Evolutionary conservation across 2,113 vertebrate species (phyloP).

Genomic region (Natator depressus): DNA sequence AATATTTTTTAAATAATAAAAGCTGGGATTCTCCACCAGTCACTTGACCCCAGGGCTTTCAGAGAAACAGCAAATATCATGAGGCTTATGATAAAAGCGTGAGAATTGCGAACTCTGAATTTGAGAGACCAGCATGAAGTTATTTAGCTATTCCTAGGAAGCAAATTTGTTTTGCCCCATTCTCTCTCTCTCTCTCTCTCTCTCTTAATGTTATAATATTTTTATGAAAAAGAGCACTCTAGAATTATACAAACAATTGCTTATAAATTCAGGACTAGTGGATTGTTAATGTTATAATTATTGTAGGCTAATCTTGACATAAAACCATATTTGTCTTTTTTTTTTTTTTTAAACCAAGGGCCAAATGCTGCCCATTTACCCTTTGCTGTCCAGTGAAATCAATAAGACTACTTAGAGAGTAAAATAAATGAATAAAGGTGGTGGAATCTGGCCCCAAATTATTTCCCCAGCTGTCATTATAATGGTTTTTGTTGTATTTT

Average conservation of each 20-base stretch:
- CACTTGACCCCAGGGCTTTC: not conserved
- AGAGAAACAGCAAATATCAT: not conserved
- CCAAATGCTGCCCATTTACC: not conserved
- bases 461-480: not conserved
- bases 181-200: not conserved
- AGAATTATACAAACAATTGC: not conserved
- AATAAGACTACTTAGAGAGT: not conserved
- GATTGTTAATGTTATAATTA: not conserved
- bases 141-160: not conserved
- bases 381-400: accelerated
- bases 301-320: not conserved
- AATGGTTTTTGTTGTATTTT: not conserved
- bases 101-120: not conserved
- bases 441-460: not conserved
- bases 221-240: not conserved
- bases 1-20: not conserved
- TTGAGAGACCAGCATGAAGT: not conserved
- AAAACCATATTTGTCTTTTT: not conserved
- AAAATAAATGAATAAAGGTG: accelerated
- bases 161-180: not conserved
- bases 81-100: not conserved
- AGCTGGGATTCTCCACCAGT: not conserved
- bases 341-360: not conserved
- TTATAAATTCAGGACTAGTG: not conserved
- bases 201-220: not conserved